phyloP scores from a whole-genome alignment of 92 coral and sea anemone genomes.

The Actinostola sp. region DNA sequence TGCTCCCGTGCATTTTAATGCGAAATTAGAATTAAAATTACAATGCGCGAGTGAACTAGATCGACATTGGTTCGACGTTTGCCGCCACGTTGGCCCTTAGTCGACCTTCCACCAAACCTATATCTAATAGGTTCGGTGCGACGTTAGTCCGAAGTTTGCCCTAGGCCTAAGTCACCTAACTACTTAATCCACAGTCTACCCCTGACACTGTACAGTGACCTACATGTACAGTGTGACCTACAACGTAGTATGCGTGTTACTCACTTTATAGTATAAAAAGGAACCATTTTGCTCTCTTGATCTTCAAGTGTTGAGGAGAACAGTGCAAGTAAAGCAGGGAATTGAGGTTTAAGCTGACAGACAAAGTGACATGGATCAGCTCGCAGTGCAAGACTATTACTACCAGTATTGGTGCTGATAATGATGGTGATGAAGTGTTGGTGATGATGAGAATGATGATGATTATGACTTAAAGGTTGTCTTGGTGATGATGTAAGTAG shows the following conservation, averaged over 20 bases:
- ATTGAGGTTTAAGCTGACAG: conserved; percentile 86
- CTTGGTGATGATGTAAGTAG: too few species aligned
- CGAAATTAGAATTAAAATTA: too few species aligned
- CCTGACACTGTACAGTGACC: not conserved
- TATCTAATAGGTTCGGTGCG: too few species aligned
- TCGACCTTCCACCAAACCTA: too few species aligned
- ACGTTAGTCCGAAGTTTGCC: too few species aligned
- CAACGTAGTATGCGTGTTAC: not conserved
- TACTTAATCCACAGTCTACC: not conserved
- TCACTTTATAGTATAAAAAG: conserved; percentile 89
- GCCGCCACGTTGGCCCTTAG: too few species aligned
- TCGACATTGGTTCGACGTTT: too few species aligned
- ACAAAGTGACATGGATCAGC: not conserved
- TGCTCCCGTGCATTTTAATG: too few species aligned
- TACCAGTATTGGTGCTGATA: not conserved
- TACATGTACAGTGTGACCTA: not conserved
- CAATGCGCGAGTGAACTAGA: too few species aligned
- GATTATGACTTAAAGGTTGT: too few species aligned
- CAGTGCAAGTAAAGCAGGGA: conserved; percentile 77
- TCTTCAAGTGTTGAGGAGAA: conserved; percentile 91
- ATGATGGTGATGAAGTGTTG: not conserved
- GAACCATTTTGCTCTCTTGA: conserved; percentile 76
- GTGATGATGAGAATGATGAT: too few species aligned
- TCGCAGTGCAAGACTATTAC: not conserved
- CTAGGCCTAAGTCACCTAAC: too few species aligned